Evolutionary conservation across 2,797 vertebrate genomes (phyloP).

Genomic region (Enteromius paludinosus): DNA sequence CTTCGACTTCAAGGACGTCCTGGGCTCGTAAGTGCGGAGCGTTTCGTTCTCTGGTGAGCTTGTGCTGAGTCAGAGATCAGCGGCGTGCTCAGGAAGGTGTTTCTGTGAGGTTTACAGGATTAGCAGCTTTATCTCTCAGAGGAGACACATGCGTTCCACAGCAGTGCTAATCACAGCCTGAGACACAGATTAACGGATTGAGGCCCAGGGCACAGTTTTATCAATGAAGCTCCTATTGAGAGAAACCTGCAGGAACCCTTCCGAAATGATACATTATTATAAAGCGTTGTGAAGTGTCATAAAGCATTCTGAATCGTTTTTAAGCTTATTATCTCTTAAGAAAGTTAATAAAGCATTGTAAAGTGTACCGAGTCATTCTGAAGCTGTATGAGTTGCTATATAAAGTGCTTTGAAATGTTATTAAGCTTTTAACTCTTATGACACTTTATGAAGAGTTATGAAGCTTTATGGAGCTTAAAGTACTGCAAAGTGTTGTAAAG

Average conservation of each 20-base stretch:
- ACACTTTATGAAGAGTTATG: neutral
- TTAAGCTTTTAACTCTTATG: neutral
- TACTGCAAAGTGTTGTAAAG: too few species aligned
- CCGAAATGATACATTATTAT: too few species aligned
- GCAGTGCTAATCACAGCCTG: neutral
- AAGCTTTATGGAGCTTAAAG: neutral
- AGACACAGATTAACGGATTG: constrained; percentile 33
- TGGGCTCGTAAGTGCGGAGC: constrained; percentile 89
- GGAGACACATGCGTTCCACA: constrained; percentile 2
- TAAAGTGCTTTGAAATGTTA: neutral
- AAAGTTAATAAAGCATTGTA: neutral
- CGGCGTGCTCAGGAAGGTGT: neutral
- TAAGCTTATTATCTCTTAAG: too few species aligned
- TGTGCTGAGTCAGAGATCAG: constrained; percentile 11
- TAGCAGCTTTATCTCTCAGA: neutral
- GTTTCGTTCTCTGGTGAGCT: neutral
- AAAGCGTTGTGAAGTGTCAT: too few species aligned
- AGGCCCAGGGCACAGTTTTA: constrained; percentile 40
- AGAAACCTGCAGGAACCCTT: too few species aligned
- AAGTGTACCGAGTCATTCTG: neutral
- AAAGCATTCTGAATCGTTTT: neutral
- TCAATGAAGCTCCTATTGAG: constrained; percentile 52
- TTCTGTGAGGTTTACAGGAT: neutral
- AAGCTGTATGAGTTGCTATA: neutral
- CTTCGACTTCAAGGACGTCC: constrained; percentile 90